Percentiles rank a stretch among this genome's conserved stretches.
Conservation (phyloP, 2,797 vertebrate species). For the Falco biarmicus region DNA sequence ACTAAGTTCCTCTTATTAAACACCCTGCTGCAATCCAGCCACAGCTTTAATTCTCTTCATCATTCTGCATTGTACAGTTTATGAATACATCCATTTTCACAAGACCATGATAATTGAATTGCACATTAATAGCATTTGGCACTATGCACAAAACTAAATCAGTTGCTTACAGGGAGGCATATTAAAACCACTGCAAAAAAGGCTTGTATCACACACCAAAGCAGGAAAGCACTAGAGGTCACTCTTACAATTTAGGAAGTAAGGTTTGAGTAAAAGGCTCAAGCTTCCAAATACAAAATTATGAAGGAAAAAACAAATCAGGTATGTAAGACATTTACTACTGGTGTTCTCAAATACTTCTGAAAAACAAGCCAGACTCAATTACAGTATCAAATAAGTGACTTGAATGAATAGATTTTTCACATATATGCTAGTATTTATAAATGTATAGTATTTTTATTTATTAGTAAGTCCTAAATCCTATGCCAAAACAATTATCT, state of each 20-base stretch:
- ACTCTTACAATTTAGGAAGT: conserved; percentile 76
- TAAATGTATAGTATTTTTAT: neutral
- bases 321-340: neutral
- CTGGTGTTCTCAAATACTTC: neutral
- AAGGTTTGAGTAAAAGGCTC: neutral
- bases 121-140: conserved; percentile 50
- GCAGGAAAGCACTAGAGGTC: conserved; percentile 82
- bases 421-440: neutral
- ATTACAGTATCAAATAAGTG: neutral
- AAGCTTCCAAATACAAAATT: neutral
- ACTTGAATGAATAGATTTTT: neutral
- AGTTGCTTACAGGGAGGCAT: conserved; percentile 9
- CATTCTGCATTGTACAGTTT: conserved; percentile 38
- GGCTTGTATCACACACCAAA: conserved; percentile 25
- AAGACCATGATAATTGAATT: conserved; percentile 41
- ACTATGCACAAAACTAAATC: conserved; percentile 47
- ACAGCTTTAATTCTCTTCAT: conserved; percentile 49
- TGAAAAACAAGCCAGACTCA: neutral
- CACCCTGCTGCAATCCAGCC: conserved; percentile 24
- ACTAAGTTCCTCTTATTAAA: conserved; percentile 41
- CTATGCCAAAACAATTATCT: neutral
- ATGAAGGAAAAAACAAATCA: conserved; percentile 23
- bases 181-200: conserved; percentile 31
- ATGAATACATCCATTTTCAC: conserved; percentile 52
- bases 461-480: neutral